These are phyloP conservation scores for Chelonoidis abingdonii DNA, from an alignment of 2,113 vertebrate species.

Conservation along the genomic window DNA sequence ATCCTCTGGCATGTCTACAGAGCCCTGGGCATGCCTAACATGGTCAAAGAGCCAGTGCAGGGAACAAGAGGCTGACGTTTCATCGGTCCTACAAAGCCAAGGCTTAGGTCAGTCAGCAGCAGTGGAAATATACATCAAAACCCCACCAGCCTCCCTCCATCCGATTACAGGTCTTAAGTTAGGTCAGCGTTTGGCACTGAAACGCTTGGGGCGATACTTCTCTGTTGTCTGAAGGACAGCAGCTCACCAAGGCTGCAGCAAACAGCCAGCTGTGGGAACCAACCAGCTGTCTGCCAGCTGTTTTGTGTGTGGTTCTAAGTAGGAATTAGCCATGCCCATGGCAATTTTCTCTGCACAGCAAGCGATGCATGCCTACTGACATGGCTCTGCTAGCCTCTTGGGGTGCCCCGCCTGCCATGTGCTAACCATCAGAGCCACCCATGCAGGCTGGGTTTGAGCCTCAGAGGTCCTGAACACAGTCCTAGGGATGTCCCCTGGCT, in stretches of 20 bases:
- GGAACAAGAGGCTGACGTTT: neutral
- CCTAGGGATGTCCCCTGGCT: fast-evolving
- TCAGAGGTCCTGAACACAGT: fast-evolving
- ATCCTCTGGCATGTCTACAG: neutral
- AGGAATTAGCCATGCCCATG: neutral
- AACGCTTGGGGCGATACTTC: neutral
- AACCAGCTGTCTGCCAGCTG: no score
- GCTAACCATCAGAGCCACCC: neutral
- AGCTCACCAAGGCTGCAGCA: neutral
- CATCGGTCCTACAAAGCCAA: neutral
- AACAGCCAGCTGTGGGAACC: neutral
- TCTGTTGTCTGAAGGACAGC: neutral
- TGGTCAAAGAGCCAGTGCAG: neutral
- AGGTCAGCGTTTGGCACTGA: neutral
- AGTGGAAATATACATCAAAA: neutral
- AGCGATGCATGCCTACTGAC: neutral
- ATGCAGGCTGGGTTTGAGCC: neutral
- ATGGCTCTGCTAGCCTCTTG: neutral
- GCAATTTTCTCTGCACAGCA: neutral
- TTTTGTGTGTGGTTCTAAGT: neutral
- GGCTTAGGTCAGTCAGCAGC: neutral
- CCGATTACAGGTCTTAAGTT: neutral
- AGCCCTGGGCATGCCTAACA: neutral
- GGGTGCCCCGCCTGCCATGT: neutral
- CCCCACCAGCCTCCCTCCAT: neutral